Evolutionary conservation across 1,140 invertebrate genomes (phyloP).

Genomic region (Ceratina australensis): DNA sequence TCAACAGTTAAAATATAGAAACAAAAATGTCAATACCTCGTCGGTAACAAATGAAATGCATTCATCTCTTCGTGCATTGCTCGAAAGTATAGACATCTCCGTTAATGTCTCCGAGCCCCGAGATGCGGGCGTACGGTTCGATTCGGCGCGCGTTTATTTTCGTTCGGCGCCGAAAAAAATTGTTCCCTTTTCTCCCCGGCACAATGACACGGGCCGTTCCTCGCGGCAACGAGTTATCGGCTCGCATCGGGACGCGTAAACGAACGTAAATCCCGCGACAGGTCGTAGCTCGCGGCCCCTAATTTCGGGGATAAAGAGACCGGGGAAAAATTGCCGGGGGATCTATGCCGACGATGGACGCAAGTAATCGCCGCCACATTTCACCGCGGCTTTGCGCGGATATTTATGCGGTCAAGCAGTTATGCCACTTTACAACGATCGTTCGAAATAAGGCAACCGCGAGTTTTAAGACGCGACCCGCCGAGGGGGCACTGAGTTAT

Average conservation of each 20-base stretch:
- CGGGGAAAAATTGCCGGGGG: conserved; percentile 51
- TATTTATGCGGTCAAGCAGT: conserved; percentile 60
- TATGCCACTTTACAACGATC: conserved; percentile 60
- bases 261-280: conserved; percentile 57
- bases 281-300: conserved; percentile 35
- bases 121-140: background rate
- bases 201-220: conserved; percentile 50
- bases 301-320: conserved; percentile 63
- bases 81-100: too few species aligned
- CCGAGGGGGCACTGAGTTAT: conserved; percentile 16
- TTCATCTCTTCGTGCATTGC: too few species aligned
- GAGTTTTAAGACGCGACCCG: conserved; percentile 37
- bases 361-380: conserved; percentile 56
- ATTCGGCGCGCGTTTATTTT: conserved; percentile 53
- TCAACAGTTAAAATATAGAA: too few species aligned
- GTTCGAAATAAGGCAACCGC: conserved; percentile 44
- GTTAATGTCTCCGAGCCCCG: too few species aligned
- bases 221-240: conserved; percentile 59
- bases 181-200: conserved; percentile 19
- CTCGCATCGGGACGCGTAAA: conserved; percentile 43
- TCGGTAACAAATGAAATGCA: too few species aligned
- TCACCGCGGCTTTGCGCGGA: conserved; percentile 49
- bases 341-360: conserved; percentile 53
- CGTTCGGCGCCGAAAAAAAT: conserved; percentile 40
- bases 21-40: too few species aligned